phyloP scores from a whole-genome alignment of 2,797 vertebrate species.

The Meriones psammophilus region DNA sequence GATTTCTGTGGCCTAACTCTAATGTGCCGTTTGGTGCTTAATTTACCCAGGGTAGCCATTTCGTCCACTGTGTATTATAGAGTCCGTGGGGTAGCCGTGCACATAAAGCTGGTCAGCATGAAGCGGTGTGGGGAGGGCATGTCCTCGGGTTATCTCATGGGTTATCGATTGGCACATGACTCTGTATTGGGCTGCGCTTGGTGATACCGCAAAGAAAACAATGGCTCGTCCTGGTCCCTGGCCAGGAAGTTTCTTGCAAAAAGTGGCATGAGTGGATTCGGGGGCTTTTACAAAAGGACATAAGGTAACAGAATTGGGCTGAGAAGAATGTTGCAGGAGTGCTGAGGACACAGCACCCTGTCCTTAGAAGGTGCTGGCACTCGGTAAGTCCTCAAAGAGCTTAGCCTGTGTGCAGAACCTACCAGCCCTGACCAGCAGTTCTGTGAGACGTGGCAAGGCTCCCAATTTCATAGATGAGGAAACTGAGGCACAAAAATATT shows the following conservation, averaged over 20 bases:
- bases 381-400: neutral
- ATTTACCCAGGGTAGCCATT: constrained; percentile 12
- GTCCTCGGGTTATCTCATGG: neutral
- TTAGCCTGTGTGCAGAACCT: neutral
- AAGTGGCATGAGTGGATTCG: neutral
- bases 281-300: neutral
- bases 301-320: neutral
- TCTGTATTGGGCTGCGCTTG: neutral
- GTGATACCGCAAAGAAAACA: neutral
- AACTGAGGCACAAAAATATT: constrained; percentile 4
- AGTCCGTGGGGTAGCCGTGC: neutral
- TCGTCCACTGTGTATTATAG: neutral
- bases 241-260: neutral
- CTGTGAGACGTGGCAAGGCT: neutral
- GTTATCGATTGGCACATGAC: neutral
- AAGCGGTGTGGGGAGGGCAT: neutral
- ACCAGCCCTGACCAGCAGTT: constrained; percentile 2
- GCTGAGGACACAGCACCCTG: neutral
- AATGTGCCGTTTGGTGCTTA: constrained; percentile 22
- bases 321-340: neutral
- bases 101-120: constrained; percentile 25
- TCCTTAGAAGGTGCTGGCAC: neutral
- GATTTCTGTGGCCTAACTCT: constrained; percentile 24
- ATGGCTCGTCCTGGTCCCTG: neutral
- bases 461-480: constrained; percentile 16